Evolutionary conservation across 2,888 invertebrate species (phyloP).

Genomic region (Polietes domitor): DNA sequence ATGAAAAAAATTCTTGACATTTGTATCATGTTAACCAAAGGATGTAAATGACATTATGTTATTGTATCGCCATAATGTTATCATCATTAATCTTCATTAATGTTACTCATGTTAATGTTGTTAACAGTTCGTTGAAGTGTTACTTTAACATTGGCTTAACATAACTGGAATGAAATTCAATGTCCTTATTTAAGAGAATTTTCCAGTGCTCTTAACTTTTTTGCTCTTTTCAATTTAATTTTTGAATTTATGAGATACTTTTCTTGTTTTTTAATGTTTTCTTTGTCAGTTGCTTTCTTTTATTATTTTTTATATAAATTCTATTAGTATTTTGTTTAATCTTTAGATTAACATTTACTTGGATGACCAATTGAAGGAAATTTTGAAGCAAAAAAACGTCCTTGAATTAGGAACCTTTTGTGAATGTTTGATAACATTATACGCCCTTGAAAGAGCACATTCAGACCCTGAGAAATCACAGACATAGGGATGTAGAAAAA

Average conservation of each 20-base stretch:
- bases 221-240: neutral
- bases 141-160: neutral
- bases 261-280: neutral
- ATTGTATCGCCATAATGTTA: neutral
- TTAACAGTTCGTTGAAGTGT: neutral
- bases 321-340: too few relatives aligned
- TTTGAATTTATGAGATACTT: neutral
- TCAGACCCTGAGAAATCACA: neutral
- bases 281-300: too few relatives aligned
- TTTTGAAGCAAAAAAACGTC: constrained; percentile 15
- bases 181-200: neutral
- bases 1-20: too few relatives aligned
- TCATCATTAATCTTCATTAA: constrained; percentile 9
- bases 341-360: too few relatives aligned
- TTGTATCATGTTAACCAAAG: neutral
- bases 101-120: neutral
- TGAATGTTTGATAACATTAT: constrained; percentile 22
- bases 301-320: too few relatives aligned
- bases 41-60: neutral
- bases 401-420: constrained; percentile 45
- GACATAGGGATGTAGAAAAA: constrained; percentile 20
- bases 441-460: constrained; percentile 59
- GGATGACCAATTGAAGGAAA: neutral
- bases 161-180: neutral
- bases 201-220: neutral